Evolutionary conservation across 2,113 vertebrate genomes (phyloP), one percentile per base, ranked within the genome.

Genomic region (Herpailurus yagouaroundi): DNA sequence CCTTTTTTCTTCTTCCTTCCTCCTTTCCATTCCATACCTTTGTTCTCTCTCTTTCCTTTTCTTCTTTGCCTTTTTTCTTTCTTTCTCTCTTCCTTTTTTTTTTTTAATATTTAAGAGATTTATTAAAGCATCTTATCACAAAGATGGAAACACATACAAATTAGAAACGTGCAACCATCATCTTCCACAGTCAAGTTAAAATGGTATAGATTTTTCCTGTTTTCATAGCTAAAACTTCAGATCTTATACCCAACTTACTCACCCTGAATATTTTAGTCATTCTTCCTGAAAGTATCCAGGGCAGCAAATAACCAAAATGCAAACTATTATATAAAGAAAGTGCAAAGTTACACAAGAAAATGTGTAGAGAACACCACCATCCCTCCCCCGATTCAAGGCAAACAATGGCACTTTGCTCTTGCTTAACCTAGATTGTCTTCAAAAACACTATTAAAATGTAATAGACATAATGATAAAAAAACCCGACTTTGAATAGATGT

Each of bases 61-160:
- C 33, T 23, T 33, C 7, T 73, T 15, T 19, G 25, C 6, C 11
- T 16, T 21, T 33, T 93, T 1, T 10, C 21, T 68, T 19, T 48
- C 21, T 64, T 79, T 31, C 1, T 81, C 82, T 69, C 45, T 79
- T 45, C 45, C 45, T 45, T 45, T 45, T 45, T 45, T 45, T 45
- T 41, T 45, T 45, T 45, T 45, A 96, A 90, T 92, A 88, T 87
- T 83, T 98, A 98, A 98, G 99, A 99, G 98, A 98, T 99, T 99
- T 99, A 99, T 99, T 99, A 98, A 98, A 98, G 98, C 98, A 98
- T 98, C 97, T 98, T 99, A 98, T 98, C 97, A 98, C 98, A 99
- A 98, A 98, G 98, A 76, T 97, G 96, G 98, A 98, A 98, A 99
- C 97, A 98, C 96, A 97, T 98, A 96, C 97, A 98, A 98, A 98